Conservation (phyloP, 2,113 vertebrate species). For the Phaetusa simplex region DNA sequence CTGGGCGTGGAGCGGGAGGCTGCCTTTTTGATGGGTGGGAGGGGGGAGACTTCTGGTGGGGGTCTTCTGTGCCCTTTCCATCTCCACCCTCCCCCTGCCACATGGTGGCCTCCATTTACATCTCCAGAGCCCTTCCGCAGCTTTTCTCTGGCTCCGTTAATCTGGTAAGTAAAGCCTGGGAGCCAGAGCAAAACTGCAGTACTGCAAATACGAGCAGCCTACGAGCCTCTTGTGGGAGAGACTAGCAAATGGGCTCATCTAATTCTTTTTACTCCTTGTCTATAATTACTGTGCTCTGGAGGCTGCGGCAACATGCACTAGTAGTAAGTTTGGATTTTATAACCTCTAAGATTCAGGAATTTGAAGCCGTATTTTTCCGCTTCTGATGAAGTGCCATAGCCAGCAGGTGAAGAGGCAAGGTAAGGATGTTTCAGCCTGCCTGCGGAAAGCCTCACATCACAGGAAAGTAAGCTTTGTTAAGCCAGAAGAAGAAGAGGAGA, state of each 20-base stretch:
- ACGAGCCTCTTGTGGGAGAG: neutral
- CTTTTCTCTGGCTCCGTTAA: neutral
- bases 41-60: neutral
- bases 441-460: rapidly evolving
- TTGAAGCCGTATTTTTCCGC: neutral
- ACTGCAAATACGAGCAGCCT: neutral
- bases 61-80: neutral
- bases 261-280: neutral
- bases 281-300: neutral
- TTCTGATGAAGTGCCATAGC: neutral
- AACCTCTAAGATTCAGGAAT: neutral
- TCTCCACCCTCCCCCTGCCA: rapidly evolving
- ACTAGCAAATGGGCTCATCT: neutral
- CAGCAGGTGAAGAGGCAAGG: neutral
- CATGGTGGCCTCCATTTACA: neutral
- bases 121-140: neutral
- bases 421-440: neutral
- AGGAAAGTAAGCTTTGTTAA: neutral
- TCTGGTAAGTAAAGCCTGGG: neutral
- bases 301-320: neutral
- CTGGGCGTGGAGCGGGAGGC: neutral
- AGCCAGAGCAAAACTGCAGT: neutral
- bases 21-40: neutral
- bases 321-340: neutral
- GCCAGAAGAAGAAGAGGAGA: neutral